phyloP scores from a whole-genome alignment of 1,140 invertebrate species.

The Brachionus paranguensis region DNA sequence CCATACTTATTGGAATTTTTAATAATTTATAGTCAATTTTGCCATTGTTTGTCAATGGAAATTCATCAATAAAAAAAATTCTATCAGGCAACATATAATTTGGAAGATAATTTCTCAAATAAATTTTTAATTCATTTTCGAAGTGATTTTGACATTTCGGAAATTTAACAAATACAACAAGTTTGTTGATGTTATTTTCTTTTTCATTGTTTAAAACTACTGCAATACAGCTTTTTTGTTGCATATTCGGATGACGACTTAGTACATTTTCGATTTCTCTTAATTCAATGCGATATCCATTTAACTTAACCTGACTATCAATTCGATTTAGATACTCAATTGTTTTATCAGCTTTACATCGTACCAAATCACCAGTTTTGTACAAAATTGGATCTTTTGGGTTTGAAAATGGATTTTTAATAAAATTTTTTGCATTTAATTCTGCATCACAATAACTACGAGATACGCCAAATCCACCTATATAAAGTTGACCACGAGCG shows the following conservation, averaged over 20 bases:
- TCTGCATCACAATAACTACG: neutral
- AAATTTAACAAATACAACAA: neutral
- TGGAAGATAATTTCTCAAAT: neutral
- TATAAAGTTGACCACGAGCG: neutral
- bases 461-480: neutral
- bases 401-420: neutral
- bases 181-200: neutral
- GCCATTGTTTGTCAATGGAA: neutral
- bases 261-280: slow-evolving; percentile 46
- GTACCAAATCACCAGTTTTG: slow-evolving; percentile 45
- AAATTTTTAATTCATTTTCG: neutral
- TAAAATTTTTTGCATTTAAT: neutral
- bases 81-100: neutral
- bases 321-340: slow-evolving; percentile 44
- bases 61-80: neutral
- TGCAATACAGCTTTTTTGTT: neutral
- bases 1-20: neutral
- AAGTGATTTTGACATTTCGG: neutral
- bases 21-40: neutral
- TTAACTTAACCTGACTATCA: slow-evolving; percentile 45
- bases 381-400: slow-evolving; percentile 24
- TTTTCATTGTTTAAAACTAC: neutral
- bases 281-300: slow-evolving; percentile 44
- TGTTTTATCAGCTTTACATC: slow-evolving; percentile 42
- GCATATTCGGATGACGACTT: neutral